Conservation (phyloP, 2,797 vertebrate genomes). For the Hippocampus kuda region DNA sequence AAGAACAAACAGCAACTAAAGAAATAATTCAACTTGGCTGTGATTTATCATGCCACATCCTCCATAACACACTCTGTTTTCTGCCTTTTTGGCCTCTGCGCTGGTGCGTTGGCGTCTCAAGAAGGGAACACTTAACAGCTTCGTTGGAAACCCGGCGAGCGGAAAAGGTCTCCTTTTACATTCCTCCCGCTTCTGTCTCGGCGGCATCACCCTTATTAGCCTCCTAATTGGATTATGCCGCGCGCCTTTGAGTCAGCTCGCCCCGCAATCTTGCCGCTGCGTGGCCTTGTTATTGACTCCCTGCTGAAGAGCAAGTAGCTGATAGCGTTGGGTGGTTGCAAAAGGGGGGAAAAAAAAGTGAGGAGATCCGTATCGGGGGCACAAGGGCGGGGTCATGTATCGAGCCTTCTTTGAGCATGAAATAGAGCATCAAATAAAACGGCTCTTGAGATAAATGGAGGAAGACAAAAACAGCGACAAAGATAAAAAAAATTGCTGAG, state of each 20-base stretch:
- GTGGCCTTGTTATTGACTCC: constrained; percentile 26
- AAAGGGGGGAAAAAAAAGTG: constrained; percentile 42
- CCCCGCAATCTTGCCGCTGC: constrained; percentile 43
- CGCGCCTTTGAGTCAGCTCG: constrained; percentile 34
- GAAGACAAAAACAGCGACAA: constrained; percentile 31
- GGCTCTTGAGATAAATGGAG: constrained; percentile 8
- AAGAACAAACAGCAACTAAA: not conserved
- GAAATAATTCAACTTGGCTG: not conserved
- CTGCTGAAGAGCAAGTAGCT: constrained; percentile 17
- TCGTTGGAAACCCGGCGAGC: not conserved
- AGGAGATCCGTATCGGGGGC: constrained; percentile 8
- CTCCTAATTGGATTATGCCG: constrained; percentile 50
- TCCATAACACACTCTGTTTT: not conserved
- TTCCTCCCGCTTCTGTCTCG: constrained; percentile 22
- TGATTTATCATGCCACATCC: not conserved
- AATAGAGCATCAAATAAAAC: constrained; percentile 27
- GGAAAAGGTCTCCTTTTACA: constrained; percentile 18
- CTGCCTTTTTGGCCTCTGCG: constrained; percentile 7
- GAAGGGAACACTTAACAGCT: not conserved
- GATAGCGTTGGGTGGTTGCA: constrained; percentile 34
- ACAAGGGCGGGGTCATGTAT: constrained; percentile 3
- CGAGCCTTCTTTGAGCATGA: constrained; percentile 15
- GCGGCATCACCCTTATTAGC: constrained; percentile 47
- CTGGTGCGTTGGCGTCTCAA: not conserved
- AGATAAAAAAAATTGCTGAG: constrained; percentile 23